A percentile compares a stretch with the other conserved stretches of the same genome.
Evolutionary conservation across 2,113 vertebrate genomes (phyloP).

Genomic region (Sylvietta virens): DNA sequence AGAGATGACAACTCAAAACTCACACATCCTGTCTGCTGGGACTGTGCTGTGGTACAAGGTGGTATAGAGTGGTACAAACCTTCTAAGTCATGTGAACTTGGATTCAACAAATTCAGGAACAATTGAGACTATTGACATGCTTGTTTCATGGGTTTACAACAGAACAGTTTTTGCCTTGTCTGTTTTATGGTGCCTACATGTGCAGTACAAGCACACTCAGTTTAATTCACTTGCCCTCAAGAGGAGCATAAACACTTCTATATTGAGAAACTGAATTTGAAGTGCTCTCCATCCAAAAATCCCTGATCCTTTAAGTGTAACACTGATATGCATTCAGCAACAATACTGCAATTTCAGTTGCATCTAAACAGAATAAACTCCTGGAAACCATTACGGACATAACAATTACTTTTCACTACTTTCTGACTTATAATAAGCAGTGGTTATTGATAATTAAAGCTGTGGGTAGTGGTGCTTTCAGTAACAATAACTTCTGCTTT

Average conservation of each 20-base stretch:
- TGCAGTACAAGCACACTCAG: neutral
- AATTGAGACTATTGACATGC: neutral
- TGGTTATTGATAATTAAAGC: neutral
- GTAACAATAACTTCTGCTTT: neutral
- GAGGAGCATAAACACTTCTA: neutral
- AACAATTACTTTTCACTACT: neutral
- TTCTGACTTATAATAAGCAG: neutral
- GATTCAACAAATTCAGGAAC: neutral
- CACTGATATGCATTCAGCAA: neutral
- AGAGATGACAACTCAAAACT: neutral
- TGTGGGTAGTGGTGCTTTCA: neutral
- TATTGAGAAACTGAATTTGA: neutral
- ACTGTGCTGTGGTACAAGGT: neutral
- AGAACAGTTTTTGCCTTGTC: neutral
- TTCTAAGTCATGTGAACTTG: neutral
- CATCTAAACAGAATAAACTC: slow-evolving; percentile 1
- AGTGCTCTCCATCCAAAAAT: slow-evolving; percentile 11
- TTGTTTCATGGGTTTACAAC: neutral
- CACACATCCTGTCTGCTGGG: neutral
- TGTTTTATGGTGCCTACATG: neutral
- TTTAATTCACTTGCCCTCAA: slow-evolving; percentile 31
- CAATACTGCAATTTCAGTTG: slow-evolving; percentile 1
- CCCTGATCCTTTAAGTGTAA: slow-evolving; percentile 39
- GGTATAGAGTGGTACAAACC: neutral
- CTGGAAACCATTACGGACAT: neutral